Conservation (phyloP, 2,113 vertebrate genomes). For the Mus spicilegus region DNA sequence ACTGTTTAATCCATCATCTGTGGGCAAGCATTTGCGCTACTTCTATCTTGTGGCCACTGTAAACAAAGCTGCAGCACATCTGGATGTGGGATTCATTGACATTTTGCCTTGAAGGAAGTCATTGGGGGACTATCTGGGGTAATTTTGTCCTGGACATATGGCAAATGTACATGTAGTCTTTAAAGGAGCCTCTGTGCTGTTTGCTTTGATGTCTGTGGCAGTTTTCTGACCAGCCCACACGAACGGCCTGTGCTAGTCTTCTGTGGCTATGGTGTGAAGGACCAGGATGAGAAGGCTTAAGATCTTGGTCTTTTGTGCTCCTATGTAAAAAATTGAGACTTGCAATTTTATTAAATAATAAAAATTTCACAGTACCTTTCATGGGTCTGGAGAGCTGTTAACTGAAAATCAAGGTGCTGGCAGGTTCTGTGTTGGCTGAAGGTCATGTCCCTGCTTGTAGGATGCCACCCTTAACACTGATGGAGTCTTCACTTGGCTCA, state of each 20-base stretch:
- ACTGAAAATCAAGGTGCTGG: neutral
- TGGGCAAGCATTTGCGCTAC: neutral
- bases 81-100: neutral
- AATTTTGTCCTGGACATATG: neutral
- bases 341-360: neutral
- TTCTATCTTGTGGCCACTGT: neutral
- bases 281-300: neutral
- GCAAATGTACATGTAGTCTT: neutral
- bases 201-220: neutral
- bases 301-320: neutral
- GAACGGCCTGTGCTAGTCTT: neutral
- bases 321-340: neutral
- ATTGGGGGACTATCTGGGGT: neutral
- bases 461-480: neutral
- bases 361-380: neutral
- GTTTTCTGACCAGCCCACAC: neutral
- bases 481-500: neutral
- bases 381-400: neutral
- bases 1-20: neutral
- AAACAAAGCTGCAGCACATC: neutral
- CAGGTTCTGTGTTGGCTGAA: neutral
- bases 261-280: neutral
- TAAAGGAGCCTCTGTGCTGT: neutral
- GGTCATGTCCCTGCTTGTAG: neutral
- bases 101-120: neutral